phyloP scores from a whole-genome alignment of 2,888 invertebrate genomes.

The Oeneis ivallda region DNA sequence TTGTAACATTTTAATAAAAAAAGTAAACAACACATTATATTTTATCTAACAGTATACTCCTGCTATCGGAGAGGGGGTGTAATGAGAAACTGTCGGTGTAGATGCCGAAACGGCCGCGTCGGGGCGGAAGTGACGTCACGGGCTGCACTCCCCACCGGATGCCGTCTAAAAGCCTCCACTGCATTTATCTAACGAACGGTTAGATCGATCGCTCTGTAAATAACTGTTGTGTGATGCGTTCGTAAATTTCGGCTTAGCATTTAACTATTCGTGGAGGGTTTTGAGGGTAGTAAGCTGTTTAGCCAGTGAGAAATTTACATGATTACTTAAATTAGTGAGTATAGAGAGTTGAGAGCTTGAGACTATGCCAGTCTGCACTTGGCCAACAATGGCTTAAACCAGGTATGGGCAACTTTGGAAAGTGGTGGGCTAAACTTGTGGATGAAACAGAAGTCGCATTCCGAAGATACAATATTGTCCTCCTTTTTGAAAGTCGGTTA shows the following conservation, averaged over 20 bases:
- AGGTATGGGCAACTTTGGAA: too few relatives aligned
- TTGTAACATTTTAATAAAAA: too few relatives aligned
- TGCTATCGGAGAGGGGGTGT: conserved; percentile 8
- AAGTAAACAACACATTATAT: background rate
- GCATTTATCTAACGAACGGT: conserved; percentile 59
- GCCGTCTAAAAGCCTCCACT: conserved; percentile 67
- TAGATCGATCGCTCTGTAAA: conserved; percentile 26
- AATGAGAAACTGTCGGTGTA: conserved; percentile 37
- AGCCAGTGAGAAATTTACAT: background rate
- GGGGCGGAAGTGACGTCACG: conserved; percentile 63
- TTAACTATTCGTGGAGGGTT: background rate
- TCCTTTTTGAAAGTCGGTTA: too few relatives aligned
- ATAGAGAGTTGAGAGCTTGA: too few relatives aligned
- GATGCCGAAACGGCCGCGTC: conserved; percentile 40
- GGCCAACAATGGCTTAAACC: too few relatives aligned
- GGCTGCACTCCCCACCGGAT: conserved; percentile 65
- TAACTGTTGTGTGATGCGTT: conserved; percentile 17
- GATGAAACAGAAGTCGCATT: too few relatives aligned
- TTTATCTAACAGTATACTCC: background rate
- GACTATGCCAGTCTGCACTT: too few relatives aligned
- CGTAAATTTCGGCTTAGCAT: conserved; percentile 8
- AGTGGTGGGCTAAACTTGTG: too few relatives aligned
- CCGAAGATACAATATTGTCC: too few relatives aligned
- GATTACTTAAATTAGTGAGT: background rate
- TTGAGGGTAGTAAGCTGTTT: background rate